A percentile compares a stretch with the other conserved stretches of the same genome.
phyloP scores from a whole-genome alignment of 1,140 invertebrate genomes.

The Hesperophylax magnus region DNA sequence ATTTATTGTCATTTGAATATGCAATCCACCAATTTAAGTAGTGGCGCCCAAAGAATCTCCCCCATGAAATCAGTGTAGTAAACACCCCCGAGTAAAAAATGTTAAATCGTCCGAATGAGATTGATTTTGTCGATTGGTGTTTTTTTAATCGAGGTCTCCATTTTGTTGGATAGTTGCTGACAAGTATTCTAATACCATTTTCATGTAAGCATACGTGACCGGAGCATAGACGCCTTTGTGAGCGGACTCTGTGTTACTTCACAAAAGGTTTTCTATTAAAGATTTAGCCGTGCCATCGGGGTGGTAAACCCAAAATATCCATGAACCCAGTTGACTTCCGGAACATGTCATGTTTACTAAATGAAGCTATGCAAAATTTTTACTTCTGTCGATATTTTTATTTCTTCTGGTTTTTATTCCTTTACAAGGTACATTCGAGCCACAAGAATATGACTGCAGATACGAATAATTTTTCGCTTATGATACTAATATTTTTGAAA shows the following conservation, averaged over 20 bases:
- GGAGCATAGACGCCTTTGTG: slow-evolving; percentile 45
- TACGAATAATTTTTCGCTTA: too few species aligned
- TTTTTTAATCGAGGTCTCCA: not conserved
- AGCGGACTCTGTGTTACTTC: slow-evolving; percentile 49
- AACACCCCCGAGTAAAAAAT: not conserved
- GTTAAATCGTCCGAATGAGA: not conserved
- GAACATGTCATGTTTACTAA: not conserved
- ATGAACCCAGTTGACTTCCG: not conserved
- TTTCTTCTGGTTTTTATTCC: too few species aligned
- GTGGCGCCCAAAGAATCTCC: not conserved
- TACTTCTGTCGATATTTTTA: too few species aligned
- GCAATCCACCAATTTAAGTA: not conserved
- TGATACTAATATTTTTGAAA: too few species aligned
- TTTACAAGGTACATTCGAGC: too few species aligned
- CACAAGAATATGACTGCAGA: too few species aligned
- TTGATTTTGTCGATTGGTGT: not conserved
- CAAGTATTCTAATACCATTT: slow-evolving; percentile 45
- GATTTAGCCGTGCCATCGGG: slow-evolving; percentile 55
- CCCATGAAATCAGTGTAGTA: not conserved
- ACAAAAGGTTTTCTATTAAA: slow-evolving; percentile 58
- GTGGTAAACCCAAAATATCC: slow-evolving; percentile 37
- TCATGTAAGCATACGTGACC: slow-evolving; percentile 55
- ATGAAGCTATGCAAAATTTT: too few species aligned
- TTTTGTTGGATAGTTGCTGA: not conserved
- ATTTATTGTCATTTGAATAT: slow-evolving; percentile 25